Evolutionary conservation across 2,888 invertebrate species (phyloP).

Genomic region (Pinctada fucata): DNA sequence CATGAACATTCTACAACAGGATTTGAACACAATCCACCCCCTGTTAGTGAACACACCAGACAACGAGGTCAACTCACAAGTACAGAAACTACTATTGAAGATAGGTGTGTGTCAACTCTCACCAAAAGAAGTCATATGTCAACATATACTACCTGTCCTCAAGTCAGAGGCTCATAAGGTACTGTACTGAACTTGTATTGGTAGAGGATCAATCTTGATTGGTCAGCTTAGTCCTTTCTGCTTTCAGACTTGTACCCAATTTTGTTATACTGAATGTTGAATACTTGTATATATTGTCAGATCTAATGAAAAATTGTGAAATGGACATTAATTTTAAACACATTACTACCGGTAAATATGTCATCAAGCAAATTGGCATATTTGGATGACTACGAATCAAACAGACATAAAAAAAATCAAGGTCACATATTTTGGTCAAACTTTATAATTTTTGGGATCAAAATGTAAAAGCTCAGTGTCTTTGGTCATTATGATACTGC

Average conservation of each 20-base stretch:
- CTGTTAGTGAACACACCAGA: conserved; percentile 62
- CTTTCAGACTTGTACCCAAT: neutral
- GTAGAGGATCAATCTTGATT: too few species aligned
- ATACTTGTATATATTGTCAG: too few species aligned
- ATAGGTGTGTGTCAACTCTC: conserved; percentile 55
- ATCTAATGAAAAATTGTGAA: neutral
- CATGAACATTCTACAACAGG: conserved; percentile 60
- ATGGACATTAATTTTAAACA: too few species aligned
- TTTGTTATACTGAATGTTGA: neutral
- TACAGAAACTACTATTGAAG: conserved; percentile 64
- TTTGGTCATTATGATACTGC: too few species aligned
- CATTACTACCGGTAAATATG: too few species aligned
- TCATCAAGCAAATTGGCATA: too few species aligned
- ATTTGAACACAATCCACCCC: conserved; percentile 67
- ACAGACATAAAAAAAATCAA: too few species aligned
- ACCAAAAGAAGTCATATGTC: conserved; percentile 69
- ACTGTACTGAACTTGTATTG: neutral
- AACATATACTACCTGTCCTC: conserved; percentile 72
- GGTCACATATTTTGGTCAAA: too few species aligned
- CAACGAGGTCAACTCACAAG: conserved; percentile 70
- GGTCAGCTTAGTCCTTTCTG: neutral
- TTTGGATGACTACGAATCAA: too few species aligned
- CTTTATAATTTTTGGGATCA: too few species aligned
- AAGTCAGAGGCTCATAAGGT: conserved; percentile 67
- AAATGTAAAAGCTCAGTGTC: too few species aligned